phyloP scores from a whole-genome alignment of 1,140 invertebrate species.

The Tenebrio molitor region DNA sequence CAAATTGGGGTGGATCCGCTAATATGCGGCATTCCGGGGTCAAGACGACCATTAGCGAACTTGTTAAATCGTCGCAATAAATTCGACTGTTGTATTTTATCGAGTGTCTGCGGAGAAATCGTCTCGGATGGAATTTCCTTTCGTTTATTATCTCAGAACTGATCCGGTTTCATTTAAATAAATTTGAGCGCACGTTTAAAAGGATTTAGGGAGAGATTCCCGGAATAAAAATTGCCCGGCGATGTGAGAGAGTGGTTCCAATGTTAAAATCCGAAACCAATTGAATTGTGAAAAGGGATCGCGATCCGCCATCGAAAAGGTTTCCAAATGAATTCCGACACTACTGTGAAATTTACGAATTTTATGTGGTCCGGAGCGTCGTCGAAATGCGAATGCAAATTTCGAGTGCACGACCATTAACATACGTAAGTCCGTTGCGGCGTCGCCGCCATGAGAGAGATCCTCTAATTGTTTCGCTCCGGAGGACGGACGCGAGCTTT shows the following conservation, averaged over 20 bases:
- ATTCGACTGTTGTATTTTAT: too few relatives aligned
- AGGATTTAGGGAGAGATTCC: background rate
- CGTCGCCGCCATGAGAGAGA: background rate
- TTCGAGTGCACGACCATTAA: constrained; percentile 6
- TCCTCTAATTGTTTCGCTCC: constrained; percentile 5
- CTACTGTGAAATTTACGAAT: constrained; percentile 1
- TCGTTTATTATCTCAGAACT: background rate
- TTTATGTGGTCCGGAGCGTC: background rate
- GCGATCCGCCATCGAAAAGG: background rate
- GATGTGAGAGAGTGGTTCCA: constrained; percentile 2
- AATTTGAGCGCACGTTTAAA: constrained; percentile 25
- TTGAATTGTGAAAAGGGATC: constrained; percentile 34
- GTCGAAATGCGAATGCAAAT: background rate
- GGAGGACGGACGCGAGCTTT: constrained; percentile 3
- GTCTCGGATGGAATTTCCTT: background rate
- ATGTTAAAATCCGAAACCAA: constrained; percentile 21
- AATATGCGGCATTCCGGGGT: constrained; percentile 15
- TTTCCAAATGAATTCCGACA: background rate
- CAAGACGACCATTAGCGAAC: background rate
- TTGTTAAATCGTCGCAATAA: background rate
- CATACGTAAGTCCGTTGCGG: constrained; percentile 10
- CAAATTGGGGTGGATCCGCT: background rate
- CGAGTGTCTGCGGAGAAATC: background rate
- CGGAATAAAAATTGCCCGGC: constrained; percentile 17
- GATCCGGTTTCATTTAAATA: constrained; percentile 32